Percentiles rank a stretch among this genome's conserved stretches.
Conservation (phyloP, 2,888 invertebrate species). For the Chaetogeoica ovagalla region DNA sequence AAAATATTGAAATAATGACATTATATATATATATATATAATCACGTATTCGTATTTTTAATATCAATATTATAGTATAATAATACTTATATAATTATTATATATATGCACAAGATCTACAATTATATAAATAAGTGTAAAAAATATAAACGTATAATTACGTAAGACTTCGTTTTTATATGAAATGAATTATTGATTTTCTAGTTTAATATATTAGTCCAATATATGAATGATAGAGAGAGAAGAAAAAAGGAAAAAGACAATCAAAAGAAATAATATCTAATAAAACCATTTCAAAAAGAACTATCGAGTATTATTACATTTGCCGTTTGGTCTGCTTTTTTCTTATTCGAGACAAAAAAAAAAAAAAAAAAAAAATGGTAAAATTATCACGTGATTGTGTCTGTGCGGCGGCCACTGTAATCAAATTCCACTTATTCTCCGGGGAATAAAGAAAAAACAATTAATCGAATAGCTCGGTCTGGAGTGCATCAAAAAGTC, state of each 20-base stretch:
- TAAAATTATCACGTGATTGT: conserved; percentile 38
- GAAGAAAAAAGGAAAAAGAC: background rate
- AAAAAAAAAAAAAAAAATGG: conserved; percentile 16
- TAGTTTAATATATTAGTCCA: background rate
- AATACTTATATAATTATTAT: no score
- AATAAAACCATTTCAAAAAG: conserved; percentile 4
- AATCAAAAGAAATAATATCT: conserved; percentile 9
- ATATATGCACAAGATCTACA: no score
- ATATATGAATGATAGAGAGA: background rate
- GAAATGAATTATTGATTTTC: no score
- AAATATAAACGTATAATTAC: no score
- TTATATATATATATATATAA: no score
- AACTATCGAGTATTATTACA: conserved; percentile 23
- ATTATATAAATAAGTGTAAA: no score
- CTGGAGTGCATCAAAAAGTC: conserved; percentile 47
- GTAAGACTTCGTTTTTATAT: no score
- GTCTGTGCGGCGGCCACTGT: conserved; percentile 4
- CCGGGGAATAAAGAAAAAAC: conserved; percentile 38
- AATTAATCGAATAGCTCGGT: conserved; percentile 46
- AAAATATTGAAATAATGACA: no score
- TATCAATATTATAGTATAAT: no score
- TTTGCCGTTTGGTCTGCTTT: conserved; percentile 19
- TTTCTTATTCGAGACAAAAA: conserved; percentile 19
- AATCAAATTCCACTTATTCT: conserved; percentile 46
- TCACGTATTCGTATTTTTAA: no score